Percentiles rank a stretch among this genome's conserved stretches.
phyloP scores from a whole-genome alignment of 2,113 vertebrate species.

The Hipposideros armiger region DNA sequence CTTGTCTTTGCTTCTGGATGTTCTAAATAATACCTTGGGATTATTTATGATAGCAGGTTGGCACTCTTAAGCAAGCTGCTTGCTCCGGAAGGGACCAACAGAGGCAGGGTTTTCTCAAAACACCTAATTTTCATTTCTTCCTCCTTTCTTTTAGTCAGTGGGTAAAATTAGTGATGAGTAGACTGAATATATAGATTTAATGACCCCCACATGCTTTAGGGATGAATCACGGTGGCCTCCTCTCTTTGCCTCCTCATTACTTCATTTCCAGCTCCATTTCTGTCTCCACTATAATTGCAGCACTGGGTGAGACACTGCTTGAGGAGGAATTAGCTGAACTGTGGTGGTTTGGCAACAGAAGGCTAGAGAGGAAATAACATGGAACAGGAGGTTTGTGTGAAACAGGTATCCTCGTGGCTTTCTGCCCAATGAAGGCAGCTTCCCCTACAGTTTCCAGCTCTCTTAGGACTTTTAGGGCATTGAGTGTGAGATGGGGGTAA shows the following conservation, averaged over 20 bases:
- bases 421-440: slow-evolving; percentile 40
- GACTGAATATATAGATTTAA: slow-evolving; percentile 63
- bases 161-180: slow-evolving; percentile 67
- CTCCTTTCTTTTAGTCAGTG: slow-evolving; percentile 15
- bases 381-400: slow-evolving; percentile 64
- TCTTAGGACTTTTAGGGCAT: not conserved
- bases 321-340: slow-evolving; percentile 64
- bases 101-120: slow-evolving; percentile 34
- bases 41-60: slow-evolving; percentile 63
- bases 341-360: slow-evolving; percentile 82
- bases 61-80: slow-evolving; percentile 43
- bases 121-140: slow-evolving; percentile 66
- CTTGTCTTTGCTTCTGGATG: slow-evolving; percentile 1
- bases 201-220: not conserved
- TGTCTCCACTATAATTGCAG: slow-evolving; percentile 75
- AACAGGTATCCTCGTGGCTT: slow-evolving; percentile 17
- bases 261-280: slow-evolving; percentile 60
- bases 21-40: slow-evolving; percentile 49
- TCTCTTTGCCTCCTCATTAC: slow-evolving; percentile 32
- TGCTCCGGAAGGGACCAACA: slow-evolving; percentile 45
- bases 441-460: not conserved
- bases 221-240: slow-evolving; percentile 59
- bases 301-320: slow-evolving; percentile 62
- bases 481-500: not conserved
- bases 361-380: slow-evolving; percentile 68